phyloP scores from a whole-genome alignment of 2,888 invertebrate species.

The Sinelater perroti region DNA sequence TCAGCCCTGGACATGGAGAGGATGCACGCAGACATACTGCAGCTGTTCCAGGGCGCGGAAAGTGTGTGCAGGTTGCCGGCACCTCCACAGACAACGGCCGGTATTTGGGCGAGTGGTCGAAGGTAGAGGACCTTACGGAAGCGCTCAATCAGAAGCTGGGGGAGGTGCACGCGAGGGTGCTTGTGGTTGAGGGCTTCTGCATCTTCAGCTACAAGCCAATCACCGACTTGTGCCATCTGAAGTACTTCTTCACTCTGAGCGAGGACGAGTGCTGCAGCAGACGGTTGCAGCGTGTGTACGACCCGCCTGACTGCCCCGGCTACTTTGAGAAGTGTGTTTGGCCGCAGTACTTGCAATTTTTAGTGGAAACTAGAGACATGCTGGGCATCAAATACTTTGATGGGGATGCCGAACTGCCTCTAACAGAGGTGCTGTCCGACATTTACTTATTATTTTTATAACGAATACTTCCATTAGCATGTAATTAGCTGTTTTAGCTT shows the following conservation, averaged over 20 bases:
- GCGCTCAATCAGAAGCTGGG: constrained; percentile 42
- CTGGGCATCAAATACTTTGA: constrained; percentile 50
- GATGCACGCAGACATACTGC: constrained; percentile 70
- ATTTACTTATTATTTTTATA: too few species aligned
- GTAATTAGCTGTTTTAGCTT: too few species aligned
- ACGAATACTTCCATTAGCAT: too few species aligned
- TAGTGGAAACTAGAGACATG: constrained; percentile 55
- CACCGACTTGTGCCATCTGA: constrained; percentile 71
- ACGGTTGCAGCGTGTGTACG: constrained; percentile 72
- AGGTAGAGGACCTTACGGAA: constrained; percentile 25
- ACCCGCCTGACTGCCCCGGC: constrained; percentile 86
- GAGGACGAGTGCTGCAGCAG: constrained; percentile 74
- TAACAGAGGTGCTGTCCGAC: constrained; percentile 47
- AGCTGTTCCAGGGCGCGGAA: constrained; percentile 52
- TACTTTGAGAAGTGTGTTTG: constrained; percentile 92
- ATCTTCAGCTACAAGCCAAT: constrained; percentile 76
- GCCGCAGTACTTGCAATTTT: constrained; percentile 80
- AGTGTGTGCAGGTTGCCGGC: background rate
- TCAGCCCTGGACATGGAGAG: constrained; percentile 76
- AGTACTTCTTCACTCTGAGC: constrained; percentile 77
- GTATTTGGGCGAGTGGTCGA: background rate
- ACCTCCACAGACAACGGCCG: background rate
- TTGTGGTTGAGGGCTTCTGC: constrained; percentile 81
- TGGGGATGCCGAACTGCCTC: constrained; percentile 44
- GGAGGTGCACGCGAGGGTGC: constrained; percentile 60